Conservation (phyloP, 2,797 vertebrate species). For the Ceryle rudis region DNA sequence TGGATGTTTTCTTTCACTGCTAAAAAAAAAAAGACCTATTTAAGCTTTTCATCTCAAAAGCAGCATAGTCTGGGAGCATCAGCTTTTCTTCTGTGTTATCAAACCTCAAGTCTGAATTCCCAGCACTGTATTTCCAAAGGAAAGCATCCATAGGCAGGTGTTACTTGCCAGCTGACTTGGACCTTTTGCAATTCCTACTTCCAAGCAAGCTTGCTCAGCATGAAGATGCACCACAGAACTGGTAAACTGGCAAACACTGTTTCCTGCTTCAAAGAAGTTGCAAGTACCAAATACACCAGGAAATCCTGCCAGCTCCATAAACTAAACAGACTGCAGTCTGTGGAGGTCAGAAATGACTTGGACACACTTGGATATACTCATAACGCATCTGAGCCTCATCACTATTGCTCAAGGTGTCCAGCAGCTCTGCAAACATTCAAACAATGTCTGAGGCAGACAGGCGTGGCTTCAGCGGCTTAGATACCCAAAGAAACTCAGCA, state of each 20-base stretch:
- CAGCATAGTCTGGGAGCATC: not conserved
- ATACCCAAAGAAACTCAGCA: not conserved
- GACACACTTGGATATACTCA: conserved; percentile 19
- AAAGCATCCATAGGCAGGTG: not conserved
- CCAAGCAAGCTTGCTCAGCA: fast-evolving
- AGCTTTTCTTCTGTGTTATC: not conserved
- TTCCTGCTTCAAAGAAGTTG: conserved; percentile 26
- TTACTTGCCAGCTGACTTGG: not conserved
- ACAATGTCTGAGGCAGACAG: not conserved
- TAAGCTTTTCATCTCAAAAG: not conserved
- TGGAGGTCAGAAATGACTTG: conserved; percentile 15
- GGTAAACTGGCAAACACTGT: not conserved
- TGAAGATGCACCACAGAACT: not conserved
- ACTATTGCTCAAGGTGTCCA: conserved; percentile 25
- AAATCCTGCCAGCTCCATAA: not conserved
- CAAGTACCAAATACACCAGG: not conserved
- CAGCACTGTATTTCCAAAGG: not conserved
- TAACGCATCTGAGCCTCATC: not conserved
- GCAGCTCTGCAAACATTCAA: not conserved
- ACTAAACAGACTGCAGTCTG: not conserved
- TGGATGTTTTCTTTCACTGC: not conserved
- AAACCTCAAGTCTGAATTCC: not conserved
- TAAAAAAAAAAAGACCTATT: not conserved
- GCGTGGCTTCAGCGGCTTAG: not conserved
- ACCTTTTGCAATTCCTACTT: not conserved